Evolutionary conservation across 2,888 invertebrate species (phyloP).

Genomic region (Sesamia inferens): DNA sequence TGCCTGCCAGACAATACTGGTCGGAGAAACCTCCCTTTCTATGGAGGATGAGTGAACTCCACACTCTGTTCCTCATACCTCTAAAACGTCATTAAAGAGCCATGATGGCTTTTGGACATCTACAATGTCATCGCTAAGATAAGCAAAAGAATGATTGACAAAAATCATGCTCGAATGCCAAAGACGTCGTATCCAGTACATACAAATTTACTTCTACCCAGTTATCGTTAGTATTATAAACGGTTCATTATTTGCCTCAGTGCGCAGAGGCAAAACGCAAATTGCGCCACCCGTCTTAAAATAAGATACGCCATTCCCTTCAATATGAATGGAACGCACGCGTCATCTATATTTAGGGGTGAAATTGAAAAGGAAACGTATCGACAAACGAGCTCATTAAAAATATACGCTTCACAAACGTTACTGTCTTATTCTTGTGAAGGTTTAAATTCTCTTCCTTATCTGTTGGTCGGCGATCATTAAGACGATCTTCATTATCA

Average conservation of each 20-base stretch:
- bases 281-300: slow-evolving; percentile 17
- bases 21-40: no score
- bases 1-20: no score
- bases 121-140: no score
- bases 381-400: slow-evolving; percentile 71
- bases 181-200: background rate
- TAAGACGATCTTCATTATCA: slow-evolving; percentile 21
- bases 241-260: slow-evolving; percentile 8
- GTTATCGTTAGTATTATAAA: slow-evolving; percentile 2
- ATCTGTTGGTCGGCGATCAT: slow-evolving; percentile 31
- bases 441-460: slow-evolving; percentile 41
- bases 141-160: no score
- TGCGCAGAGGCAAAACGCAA: background rate
- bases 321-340: slow-evolving; percentile 22
- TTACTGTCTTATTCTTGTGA: slow-evolving; percentile 54
- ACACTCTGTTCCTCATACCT: no score
- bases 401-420: slow-evolving; percentile 65
- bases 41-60: no score
- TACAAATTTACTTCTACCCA: background rate
- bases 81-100: no score
- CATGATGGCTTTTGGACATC: no score
- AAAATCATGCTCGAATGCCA: no score
- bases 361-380: slow-evolving; percentile 50
- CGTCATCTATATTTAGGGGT: slow-evolving; percentile 47
- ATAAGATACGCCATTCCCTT: slow-evolving; percentile 32